Evolutionary conservation across 2,888 invertebrate genomes (phyloP).

Genomic region (Aphrophora alni): DNA sequence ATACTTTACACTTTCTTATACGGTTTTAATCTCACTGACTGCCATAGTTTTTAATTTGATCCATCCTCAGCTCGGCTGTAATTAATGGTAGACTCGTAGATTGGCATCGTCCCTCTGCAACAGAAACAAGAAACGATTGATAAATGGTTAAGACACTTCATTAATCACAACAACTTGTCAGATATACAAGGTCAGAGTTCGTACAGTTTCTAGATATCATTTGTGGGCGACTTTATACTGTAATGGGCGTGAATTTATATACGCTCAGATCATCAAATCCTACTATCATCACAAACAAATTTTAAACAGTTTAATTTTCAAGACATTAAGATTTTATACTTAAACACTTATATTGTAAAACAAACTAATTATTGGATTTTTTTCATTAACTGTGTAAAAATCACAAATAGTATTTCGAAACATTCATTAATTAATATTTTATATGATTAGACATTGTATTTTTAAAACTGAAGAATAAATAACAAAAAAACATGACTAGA

Average conservation of each 20-base stretch:
- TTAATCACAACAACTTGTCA: background rate
- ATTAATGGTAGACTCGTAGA: background rate
- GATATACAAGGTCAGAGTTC: background rate
- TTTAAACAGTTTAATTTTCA: too few species aligned
- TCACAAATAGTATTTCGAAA: too few species aligned
- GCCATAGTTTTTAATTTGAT: background rate
- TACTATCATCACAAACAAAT: background rate
- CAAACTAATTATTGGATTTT: too few species aligned
- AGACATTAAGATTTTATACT: too few species aligned
- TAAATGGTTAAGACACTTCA: background rate
- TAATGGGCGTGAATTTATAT: background rate
- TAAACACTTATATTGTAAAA: too few species aligned
- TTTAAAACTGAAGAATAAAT: too few species aligned
- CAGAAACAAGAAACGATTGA: constrained; percentile 9
- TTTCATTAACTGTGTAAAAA: too few species aligned
- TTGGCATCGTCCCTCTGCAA: constrained; percentile 4
- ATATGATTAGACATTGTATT: too few species aligned
- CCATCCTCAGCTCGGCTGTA: background rate
- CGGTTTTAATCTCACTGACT: background rate
- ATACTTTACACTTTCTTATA: background rate
- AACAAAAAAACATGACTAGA: too few species aligned
- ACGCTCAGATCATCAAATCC: background rate
- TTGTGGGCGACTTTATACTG: background rate
- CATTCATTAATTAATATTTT: too few species aligned
- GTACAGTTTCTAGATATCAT: background rate